phyloP scores from a whole-genome alignment of 2,113 vertebrate genomes.

The Orientallactaga bullata region DNA sequence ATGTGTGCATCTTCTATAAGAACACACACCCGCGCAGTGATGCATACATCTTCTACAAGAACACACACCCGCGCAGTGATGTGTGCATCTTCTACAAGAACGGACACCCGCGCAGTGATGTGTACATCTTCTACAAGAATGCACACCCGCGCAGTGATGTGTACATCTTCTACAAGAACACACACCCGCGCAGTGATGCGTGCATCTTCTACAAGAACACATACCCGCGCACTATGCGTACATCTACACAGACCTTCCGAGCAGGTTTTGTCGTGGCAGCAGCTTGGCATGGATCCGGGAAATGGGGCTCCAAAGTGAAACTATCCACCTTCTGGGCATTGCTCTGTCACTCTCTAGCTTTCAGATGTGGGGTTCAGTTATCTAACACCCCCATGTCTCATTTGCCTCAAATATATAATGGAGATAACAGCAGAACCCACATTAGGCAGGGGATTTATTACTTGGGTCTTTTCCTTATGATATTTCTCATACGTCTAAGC shows the following conservation, averaged over 20 bases:
- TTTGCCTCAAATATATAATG: not conserved
- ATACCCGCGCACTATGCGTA: not conserved
- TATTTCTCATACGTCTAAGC: not conserved
- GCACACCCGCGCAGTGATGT: too few species aligned
- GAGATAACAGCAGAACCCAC: not conserved
- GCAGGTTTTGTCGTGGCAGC: not conserved
- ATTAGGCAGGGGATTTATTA: not conserved
- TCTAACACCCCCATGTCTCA: not conserved
- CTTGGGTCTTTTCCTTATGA: conserved; percentile 11
- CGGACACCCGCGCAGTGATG: too few species aligned
- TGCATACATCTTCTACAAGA: too few species aligned
- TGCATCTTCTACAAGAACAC: not conserved
- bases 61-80: too few species aligned
- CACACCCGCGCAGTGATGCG: too few species aligned
- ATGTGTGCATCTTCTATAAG: rapidly evolving
- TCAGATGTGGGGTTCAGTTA: not conserved
- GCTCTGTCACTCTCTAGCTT: not conserved
- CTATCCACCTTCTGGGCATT: not conserved
- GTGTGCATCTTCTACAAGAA: too few species aligned
- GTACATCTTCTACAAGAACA: too few species aligned
- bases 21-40: too few species aligned
- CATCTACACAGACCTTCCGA: not conserved
- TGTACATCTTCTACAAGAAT: too few species aligned
- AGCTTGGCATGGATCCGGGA: not conserved
- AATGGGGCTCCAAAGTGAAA: not conserved